A percentile compares a stretch with the other conserved stretches of the same genome.
Conservation (phyloP, 2,797 vertebrate genomes). For the Myotis daubentonii region DNA sequence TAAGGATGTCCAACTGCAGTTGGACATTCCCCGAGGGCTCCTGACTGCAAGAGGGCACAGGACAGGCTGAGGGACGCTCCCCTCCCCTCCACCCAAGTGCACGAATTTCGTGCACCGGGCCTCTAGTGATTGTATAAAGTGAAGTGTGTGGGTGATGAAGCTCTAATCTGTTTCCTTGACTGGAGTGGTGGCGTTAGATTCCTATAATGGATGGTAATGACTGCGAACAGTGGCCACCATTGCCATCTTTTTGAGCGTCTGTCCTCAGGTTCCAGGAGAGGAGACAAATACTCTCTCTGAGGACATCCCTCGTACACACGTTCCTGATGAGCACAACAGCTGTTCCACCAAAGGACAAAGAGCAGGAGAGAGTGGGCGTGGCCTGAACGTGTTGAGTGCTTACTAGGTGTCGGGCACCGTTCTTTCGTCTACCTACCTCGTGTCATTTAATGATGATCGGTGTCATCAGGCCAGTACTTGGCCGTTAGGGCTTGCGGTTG, state of each 20-base stretch:
- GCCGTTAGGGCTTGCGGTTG: background rate
- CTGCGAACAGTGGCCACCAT: background rate
- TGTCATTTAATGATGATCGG: background rate
- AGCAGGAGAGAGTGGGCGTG: background rate
- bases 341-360: too few species aligned
- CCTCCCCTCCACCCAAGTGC: too few species aligned
- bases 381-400: rapidly evolving
- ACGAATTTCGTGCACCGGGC: too few species aligned
- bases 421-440: background rate
- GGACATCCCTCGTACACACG: background rate
- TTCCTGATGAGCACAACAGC: background rate
- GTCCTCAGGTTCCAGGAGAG: background rate
- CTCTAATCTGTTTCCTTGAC: background rate
- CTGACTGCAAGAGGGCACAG: too few species aligned
- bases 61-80: too few species aligned
- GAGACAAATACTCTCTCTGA: background rate
- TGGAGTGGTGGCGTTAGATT: background rate
- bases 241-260: background rate
- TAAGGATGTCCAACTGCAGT: too few species aligned
- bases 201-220: background rate
- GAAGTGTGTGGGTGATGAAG: background rate
- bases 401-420: background rate
- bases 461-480: background rate
- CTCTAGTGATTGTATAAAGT: background rate
- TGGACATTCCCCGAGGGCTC: too few species aligned